phyloP scores from a whole-genome alignment of 2,797 vertebrate genomes.

The Spondyliosoma cantharus region DNA sequence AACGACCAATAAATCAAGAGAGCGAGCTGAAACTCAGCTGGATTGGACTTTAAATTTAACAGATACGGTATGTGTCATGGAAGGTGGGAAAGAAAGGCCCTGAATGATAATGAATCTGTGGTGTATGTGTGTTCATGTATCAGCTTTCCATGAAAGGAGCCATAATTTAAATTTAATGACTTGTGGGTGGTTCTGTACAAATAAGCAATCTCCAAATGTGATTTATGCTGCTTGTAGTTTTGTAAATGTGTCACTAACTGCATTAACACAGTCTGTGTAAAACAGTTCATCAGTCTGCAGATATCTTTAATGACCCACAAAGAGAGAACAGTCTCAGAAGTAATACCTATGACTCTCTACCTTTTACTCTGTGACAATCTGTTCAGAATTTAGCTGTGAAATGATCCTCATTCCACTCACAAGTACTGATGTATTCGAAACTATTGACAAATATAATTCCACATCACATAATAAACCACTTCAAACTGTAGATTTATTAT shows the following conservation, averaged over 20 bases:
- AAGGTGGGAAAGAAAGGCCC: not conserved
- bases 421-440: too few relatives aligned
- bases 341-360: not conserved
- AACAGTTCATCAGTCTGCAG: not conserved
- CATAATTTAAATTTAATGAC: not conserved
- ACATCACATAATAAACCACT: too few relatives aligned
- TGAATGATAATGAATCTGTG: not conserved
- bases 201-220: not conserved
- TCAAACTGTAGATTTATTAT: too few relatives aligned
- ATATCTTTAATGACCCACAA: not conserved
- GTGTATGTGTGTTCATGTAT: not conserved
- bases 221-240: conserved; percentile 7
- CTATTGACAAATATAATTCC: too few relatives aligned
- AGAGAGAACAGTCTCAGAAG: not conserved
- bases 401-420: too few relatives aligned
- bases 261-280: conserved; percentile 2
- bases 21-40: not conserved
- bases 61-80: not conserved
- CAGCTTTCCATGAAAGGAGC: not conserved
- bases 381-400: too few relatives aligned
- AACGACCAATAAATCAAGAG: conserved; percentile 6
- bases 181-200: not conserved
- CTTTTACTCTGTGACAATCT: too few relatives aligned
- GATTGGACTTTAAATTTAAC: conserved; percentile 1
- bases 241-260: not conserved